Base-by-base conservation (phyloP, 2,113 vertebrate genomes). In the Etheostoma cragini region DNA sequence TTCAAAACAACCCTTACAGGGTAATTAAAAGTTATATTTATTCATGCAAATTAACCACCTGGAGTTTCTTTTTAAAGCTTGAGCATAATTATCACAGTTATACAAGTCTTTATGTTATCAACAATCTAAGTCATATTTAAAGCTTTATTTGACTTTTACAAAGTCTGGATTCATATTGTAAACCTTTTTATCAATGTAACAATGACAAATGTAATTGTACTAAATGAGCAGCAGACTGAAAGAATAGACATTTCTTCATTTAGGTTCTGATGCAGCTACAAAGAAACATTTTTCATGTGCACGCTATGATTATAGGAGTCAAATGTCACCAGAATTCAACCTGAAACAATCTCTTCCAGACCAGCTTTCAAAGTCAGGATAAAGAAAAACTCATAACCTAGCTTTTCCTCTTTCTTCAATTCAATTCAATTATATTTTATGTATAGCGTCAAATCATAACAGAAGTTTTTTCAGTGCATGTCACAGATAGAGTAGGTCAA, bases 11-110 rank as follows among this genome's bases (percentile, higher is more conserved):
- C 47, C 4, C 47, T 49, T 5, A 42, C 38, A 17, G 33, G 22
- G 47, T 73, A 53, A 68, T 64, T 60, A 72, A 61, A 46, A 72
- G 24, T 14, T 78, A 16, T 26, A 22, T 64, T 70, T 12, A 49
- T 50, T 64, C 16, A 54, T 16, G n/a, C 15, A 52, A 19, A 17
- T 58, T n/a, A 76, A 62, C 26, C 49, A 72, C 46, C 56, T 54
- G 49, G 38, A 52, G n/a, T 3, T 16, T 63, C 14, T 11, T 33
- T 54, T 70, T 33, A 61, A 74, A 33, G 19, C 54, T 45, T 38
- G 52, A 58, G 42, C 7, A 42, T n/a, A n/a, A n/a, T 60, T 17
- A 42, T 30, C 14, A 50, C 47, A 16, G 3, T 17, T 52, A 19
- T 68, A 22, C 11, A 33, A 17, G 33, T 6, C 10, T 33, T 8